Evolutionary conservation across 2,888 invertebrate genomes (phyloP), one percentile per base, ranked within the genome.

Genomic region (Pseudoips prasinana): DNA sequence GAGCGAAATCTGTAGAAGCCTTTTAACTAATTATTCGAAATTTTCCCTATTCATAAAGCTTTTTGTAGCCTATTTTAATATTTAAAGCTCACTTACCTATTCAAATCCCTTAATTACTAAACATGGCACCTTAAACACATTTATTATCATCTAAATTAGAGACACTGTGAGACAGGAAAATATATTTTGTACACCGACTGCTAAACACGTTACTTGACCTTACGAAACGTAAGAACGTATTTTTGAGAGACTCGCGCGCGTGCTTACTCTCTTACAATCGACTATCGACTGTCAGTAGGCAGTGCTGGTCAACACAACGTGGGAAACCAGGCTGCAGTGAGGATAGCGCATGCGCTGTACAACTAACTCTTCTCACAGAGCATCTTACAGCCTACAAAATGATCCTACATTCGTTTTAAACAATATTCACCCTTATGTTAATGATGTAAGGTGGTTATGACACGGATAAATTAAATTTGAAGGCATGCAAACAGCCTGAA

Each of bases 201-300:
- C 14, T 2, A 14, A 2, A 14, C 20, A 7, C 20, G 20, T 20
- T n/a, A 5, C n/a, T 20, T 20, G 7, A 56, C 46, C 55, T 42
- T 46, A 33, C 57, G 45, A 49, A 33, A 39, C 58, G 54, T 43
- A 37, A 57, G 38, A 22, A 43, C 36, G 46, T 46, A n/a, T n/a
- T 43, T 32, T 9, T 9, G 22, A 39, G 29, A 35, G 38, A 43
- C 36, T 33, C 53, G 54, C 58, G 58, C 59, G 48, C 76, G 74
- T 54, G 70, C 70, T 57, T 42, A 58, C 67, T 57, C 58, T 24
- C 14, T 42, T 39, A 52, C 57, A 63, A 66, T 44, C 58, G 57
- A 58, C 69, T 77, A 81, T 80, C 76, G 86, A 87, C 87, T 87
- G 84, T 73, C 73, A 75, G 51, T 45, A 55, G 83, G 73, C 73